Evolutionary conservation across 2,888 invertebrate species (phyloP).

Genomic region (Amblyteles armatorius): DNA sequence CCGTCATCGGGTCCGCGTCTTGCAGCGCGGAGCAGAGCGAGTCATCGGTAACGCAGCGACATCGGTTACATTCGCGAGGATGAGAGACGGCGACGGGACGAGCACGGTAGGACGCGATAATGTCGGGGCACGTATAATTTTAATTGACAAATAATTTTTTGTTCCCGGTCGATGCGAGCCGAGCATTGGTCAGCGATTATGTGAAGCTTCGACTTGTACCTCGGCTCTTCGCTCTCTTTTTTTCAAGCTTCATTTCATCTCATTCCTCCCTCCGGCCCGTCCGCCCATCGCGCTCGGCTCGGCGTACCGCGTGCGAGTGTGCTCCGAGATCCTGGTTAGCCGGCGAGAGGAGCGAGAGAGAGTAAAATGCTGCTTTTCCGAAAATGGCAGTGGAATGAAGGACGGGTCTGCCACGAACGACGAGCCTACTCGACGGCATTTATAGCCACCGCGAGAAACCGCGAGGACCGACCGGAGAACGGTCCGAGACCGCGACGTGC

Average conservation of each 20-base stretch:
- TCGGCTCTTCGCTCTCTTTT: not conserved
- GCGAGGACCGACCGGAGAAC: conserved; percentile 29
- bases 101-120: conserved; percentile 65
- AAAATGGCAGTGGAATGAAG: conserved; percentile 80
- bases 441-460: conserved; percentile 62
- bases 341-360: conserved; percentile 39
- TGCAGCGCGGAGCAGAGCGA: conserved; percentile 56
- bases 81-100: conserved; percentile 37
- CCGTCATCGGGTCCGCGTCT: conserved; percentile 42
- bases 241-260: conserved; percentile 46
- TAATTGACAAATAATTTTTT: conserved; percentile 80
- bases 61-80: conserved; percentile 61
- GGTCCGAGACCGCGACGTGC: conserved; percentile 35
- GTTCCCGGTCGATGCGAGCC: conserved; percentile 60
- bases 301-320: not conserved
- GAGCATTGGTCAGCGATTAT: conserved; percentile 75
- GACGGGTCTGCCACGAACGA: conserved; percentile 74
- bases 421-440: conserved; percentile 45
- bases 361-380: conserved; percentile 74
- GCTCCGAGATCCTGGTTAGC: conserved; percentile 27
- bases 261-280: conserved; percentile 50
- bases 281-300: conserved; percentile 39
- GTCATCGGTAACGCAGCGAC: conserved; percentile 33
- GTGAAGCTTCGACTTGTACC: conserved; percentile 58
- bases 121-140: conserved; percentile 75